These are phyloP conservation scores for Halyomorpha halys DNA, from an alignment of 1,140 invertebrate species.

Conservation along the genomic window DNA sequence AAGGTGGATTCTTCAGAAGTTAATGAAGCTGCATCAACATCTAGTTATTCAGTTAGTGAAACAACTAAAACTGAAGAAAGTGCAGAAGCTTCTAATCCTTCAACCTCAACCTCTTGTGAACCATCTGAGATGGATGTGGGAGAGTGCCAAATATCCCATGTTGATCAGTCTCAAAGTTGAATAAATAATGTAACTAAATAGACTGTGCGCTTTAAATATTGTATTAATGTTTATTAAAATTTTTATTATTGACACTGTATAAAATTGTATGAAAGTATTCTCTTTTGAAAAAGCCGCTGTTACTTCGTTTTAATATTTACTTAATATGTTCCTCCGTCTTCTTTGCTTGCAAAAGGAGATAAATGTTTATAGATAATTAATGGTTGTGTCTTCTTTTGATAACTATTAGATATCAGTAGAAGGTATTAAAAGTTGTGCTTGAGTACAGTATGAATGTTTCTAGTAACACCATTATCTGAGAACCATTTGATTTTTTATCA, in stretches of 20 bases:
- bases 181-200: too few species aligned
- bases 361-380: not conserved
- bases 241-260: not conserved
- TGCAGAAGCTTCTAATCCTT: not conserved
- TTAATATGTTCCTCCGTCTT: not conserved
- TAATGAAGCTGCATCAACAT: slow-evolving; percentile 1
- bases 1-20: not conserved
- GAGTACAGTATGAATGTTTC: too few species aligned
- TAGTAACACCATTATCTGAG: too few species aligned
- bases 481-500: too few species aligned
- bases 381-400: not conserved
- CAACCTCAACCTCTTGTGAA: not conserved
- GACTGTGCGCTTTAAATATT: not conserved
- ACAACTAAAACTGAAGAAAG: slow-evolving; percentile 1
- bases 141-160: slow-evolving; percentile 14
- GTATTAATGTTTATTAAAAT: not conserved
- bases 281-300: not conserved
- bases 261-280: not conserved
- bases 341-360: not conserved
- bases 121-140: slow-evolving; percentile 18
- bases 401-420: not conserved
- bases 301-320: not conserved
- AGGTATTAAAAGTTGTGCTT: not conserved
- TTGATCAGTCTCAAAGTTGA: slow-evolving; percentile 7
- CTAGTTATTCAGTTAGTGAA: not conserved